phyloP scores from a whole-genome alignment of 2,888 invertebrate species.

The Poecilobothrus nobilitatus region DNA sequence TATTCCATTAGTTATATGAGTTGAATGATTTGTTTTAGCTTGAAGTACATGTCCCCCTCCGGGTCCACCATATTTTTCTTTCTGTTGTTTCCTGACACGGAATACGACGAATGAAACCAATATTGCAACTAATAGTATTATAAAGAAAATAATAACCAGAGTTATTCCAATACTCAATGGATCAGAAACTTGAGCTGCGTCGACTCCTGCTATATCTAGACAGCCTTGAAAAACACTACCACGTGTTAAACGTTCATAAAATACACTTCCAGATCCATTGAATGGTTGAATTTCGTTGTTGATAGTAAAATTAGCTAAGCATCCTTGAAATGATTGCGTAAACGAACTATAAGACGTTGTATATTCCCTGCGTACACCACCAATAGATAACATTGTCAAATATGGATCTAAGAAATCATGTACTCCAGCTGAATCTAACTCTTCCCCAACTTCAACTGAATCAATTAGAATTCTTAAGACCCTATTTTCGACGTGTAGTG shows the following conservation, averaged over 20 bases:
- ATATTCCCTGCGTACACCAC: slow-evolving; percentile 61
- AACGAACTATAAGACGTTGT: slow-evolving; percentile 44
- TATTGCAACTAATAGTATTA: slow-evolving; percentile 79
- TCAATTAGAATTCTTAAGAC: slow-evolving; percentile 67
- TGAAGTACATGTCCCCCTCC: slow-evolving; percentile 62
- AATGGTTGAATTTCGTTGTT: slow-evolving; percentile 86
- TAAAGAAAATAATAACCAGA: slow-evolving; percentile 87
- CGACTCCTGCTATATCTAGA: slow-evolving; percentile 63
- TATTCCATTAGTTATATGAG: slow-evolving; percentile 61
- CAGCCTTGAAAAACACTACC: slow-evolving; percentile 72
- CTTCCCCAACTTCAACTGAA: slow-evolving; percentile 65
- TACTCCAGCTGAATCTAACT: slow-evolving; percentile 74
- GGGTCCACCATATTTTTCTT: slow-evolving; percentile 67
- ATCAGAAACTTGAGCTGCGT: slow-evolving; percentile 69
- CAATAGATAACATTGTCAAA: slow-evolving; percentile 68
- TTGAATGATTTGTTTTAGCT: slow-evolving; percentile 61
- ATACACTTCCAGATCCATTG: slow-evolving; percentile 76
- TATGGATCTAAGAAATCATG: slow-evolving; percentile 91
- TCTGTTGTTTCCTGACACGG: slow-evolving; percentile 75
- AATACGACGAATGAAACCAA: slow-evolving; percentile 88
- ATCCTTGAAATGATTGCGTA: slow-evolving; percentile 72
- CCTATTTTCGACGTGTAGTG: slow-evolving; percentile 60
- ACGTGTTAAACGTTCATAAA: slow-evolving; percentile 57
- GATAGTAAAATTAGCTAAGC: slow-evolving; percentile 78
- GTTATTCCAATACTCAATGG: slow-evolving; percentile 89